Evolutionary conservation across 2,797 vertebrate species (phyloP).

Genomic region (Melanotaenia maccullochi): DNA sequence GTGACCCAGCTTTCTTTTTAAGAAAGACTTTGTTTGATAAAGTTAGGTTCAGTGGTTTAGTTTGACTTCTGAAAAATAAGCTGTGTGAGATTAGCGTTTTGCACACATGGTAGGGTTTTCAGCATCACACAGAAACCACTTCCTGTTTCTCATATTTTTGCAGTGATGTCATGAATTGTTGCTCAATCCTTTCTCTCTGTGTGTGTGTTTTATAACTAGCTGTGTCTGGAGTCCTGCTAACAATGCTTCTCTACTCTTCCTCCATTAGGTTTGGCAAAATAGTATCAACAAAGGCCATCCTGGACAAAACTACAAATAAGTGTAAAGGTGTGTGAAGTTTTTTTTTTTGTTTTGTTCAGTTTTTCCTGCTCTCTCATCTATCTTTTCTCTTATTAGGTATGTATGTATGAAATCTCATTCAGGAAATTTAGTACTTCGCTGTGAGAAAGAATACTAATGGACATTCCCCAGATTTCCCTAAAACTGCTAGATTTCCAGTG

Average conservation of each 20-base stretch:
- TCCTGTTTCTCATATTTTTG: conserved; percentile 82
- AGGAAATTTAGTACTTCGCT: background rate
- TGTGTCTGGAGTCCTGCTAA: conserved; percentile 65
- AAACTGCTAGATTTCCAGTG: conserved; percentile 6
- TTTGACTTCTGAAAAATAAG: conserved; percentile 44
- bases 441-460: conserved; percentile 10
- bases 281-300: conserved; percentile 98
- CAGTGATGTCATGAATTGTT: conserved; percentile 82
- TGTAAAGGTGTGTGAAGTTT: conserved; percentile 92
- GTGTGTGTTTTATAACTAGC: conserved; percentile 72
- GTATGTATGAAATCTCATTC: background rate
- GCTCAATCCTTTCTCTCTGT: conserved; percentile 69
- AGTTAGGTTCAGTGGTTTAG: conserved; percentile 31
- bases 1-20: background rate
- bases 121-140: conserved; percentile 76
- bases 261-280: conserved; percentile 96
- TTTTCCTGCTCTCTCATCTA: conserved; percentile 7
- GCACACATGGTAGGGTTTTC: conserved; percentile 65
- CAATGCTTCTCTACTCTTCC: conserved; percentile 66
- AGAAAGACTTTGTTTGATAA: conserved; percentile 8
- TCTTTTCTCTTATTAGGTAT: conserved; percentile 1
- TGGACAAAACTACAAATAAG: conserved; percentile 99
- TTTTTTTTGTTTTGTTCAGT: background rate
- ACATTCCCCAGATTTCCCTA: background rate
- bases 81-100: conserved; percentile 55